Base-by-base conservation (phyloP, 1,140 invertebrate species). In the Drosophila sulfurigaster region DNA sequence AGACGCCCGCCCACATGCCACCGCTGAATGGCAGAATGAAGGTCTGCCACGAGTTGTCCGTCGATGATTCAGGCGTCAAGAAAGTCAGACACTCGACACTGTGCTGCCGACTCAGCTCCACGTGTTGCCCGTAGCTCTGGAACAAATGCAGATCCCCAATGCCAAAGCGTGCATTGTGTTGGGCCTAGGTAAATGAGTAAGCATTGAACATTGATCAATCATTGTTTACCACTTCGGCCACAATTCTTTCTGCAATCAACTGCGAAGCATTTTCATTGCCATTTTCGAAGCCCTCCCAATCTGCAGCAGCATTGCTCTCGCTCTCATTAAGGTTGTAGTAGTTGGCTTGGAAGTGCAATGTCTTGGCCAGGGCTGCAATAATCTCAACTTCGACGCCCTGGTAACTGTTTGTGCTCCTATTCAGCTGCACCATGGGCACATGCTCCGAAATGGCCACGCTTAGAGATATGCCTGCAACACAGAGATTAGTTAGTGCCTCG, bases 41-140 rank as follows among this genome's bases (percentile, higher is more conserved):
- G 3, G 96, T 96, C 91, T 96, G 95, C 96, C 96, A 97, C 4
- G 96, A 96, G 85, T 96, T 96, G 92, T 97, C 95, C 15, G 94
- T 95, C 25, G 96, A 92, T 25, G 96, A 95, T 93, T 97, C 96
- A 1, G 96, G 96, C 5, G 96, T 97, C 2, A 97, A 83, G 82
- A 97, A 97, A 1, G 96, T 97, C 52, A 97, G 94, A 82, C 96
- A 97, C 85, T 97, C 95, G 0, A 96, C 95, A 56, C 95, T 96
- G 59, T 97, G 97, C 0, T 96, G 96, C 46, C 95, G 94, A n/a
- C 95, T 96, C 28, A 97, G 92, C 87, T 97, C 97, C 56, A 96
- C 94, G 11, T 96, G 89, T 60, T 95, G 93, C 35, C 96, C 85
- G 81, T 97, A 94, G 60, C 95, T 94, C 7, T 94, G 93, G 1